Conservation (phyloP, 2,888 invertebrate species). For the Mythimna loreyi region DNA sequence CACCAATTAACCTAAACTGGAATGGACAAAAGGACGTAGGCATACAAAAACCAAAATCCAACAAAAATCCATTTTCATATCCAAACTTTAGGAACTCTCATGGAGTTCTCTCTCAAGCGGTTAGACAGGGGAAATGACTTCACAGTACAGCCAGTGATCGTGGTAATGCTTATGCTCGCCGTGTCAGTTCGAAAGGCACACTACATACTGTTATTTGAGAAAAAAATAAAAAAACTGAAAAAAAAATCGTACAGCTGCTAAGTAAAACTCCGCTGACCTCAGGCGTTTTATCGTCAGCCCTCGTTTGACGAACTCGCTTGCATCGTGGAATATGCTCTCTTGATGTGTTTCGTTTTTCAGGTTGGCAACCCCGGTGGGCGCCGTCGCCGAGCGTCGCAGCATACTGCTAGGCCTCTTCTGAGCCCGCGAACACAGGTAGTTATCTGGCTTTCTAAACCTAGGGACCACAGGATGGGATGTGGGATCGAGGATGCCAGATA, state of each 20-base stretch:
- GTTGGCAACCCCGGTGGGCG: slow-evolving; percentile 82
- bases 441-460: slow-evolving; percentile 90
- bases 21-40: slow-evolving; percentile 55
- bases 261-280: slow-evolving; percentile 89
- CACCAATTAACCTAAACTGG: slow-evolving; percentile 58
- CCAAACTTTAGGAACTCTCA: slow-evolving; percentile 57
- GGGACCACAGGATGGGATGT: slow-evolving; percentile 75
- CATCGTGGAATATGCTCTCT: slow-evolving; percentile 87
- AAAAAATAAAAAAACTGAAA: slow-evolving; percentile 67
- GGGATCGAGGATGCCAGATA: slow-evolving; percentile 75
- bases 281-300: slow-evolving; percentile 89
- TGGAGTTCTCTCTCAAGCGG: slow-evolving; percentile 65
- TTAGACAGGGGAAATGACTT: slow-evolving; percentile 67
- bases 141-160: slow-evolving; percentile 73
- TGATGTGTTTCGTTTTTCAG: slow-evolving; percentile 80
- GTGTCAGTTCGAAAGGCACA: slow-evolving; percentile 88
- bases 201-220: slow-evolving; percentile 83
- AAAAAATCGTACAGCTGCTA: slow-evolving; percentile 86
- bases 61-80: slow-evolving; percentile 56
- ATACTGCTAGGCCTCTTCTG: slow-evolving; percentile 78
- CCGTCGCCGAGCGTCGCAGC: slow-evolving; percentile 86
- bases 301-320: slow-evolving; percentile 88
- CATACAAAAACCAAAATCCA: slow-evolving; percentile 63
- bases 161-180: slow-evolving; percentile 79
- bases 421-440: slow-evolving; percentile 85